Base-by-base conservation (phyloP, 2,797 vertebrate genomes). In the Sternarchorhynchus goeldii region DNA sequence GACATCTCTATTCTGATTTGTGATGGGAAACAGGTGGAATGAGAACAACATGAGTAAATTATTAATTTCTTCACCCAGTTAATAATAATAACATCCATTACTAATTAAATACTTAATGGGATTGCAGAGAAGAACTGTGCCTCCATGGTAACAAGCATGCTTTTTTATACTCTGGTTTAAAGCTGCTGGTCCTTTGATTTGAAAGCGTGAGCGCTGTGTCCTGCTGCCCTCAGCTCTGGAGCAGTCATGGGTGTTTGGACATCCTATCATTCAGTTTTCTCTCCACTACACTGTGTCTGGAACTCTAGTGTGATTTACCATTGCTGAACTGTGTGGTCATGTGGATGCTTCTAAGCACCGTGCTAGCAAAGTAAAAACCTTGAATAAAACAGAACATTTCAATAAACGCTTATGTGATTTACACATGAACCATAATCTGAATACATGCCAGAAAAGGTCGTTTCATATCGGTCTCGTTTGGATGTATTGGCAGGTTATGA, bases 401-500 rank as follows among this genome's bases (percentile, higher is more conserved):
- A 66, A 73, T 67, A 56, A 77, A 69, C 56, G 75, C 7, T 50
- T 14, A 20, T 45, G 39, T 31, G 3, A 59, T 69, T 59, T 41
- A 31, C n/a, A 41, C 18, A n/a, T 1, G 21, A 17, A 31, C 45
- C 2, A 4, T 59, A 64, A 1, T 17, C 31, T 58, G 16, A 12
- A 25, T 20, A 53, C 41, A 59, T 66, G 7, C 0, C 18, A 50
- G 8, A 59, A 69, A 16, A 63, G 2, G 4, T 75, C 6, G 72
- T 39, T 57, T 60, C 39, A 58, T 64, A n/a, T 12, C 2, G 64
- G 10, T 73, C 58, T 75, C 73, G 8, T 69, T 77, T 83, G 32
- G 69, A 21, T 78, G 41, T 77, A 73, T 81, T 75, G 50, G 31
- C 88, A 99, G 98, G 97, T 78, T 97, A 97, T 59, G 97, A 99